These are phyloP conservation scores for Phoenoteleia sp. DNA, from an alignment of 2,888 invertebrate genomes.

Conservation along the genomic window DNA sequence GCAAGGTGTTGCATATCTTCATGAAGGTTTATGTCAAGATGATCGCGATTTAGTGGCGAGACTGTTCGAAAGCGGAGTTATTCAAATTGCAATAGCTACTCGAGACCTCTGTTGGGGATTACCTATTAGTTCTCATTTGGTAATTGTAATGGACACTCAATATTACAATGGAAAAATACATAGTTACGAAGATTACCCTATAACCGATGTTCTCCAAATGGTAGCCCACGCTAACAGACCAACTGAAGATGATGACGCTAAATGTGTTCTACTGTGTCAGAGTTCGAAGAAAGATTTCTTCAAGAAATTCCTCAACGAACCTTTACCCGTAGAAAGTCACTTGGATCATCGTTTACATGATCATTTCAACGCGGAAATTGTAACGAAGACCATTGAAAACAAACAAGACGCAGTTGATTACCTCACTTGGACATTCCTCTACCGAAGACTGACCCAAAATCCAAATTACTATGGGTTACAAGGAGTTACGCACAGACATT, in stretches of 20 bases:
- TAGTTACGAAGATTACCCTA: constrained; percentile 99
- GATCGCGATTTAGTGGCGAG: constrained; percentile 98
- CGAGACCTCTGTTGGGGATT: constrained; percentile 97
- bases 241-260: constrained; percentile 95
- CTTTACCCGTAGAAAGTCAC: constrained; percentile 99
- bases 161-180: constrained; percentile 90
- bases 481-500: constrained; percentile 98
- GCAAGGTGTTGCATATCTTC: constrained; percentile 98
- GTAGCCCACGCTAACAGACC: constrained; percentile 98
- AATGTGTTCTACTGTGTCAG: constrained; percentile 98
- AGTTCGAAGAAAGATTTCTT: constrained; percentile 99
- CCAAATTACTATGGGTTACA: constrained; percentile 99
- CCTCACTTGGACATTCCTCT: constrained; percentile 99
- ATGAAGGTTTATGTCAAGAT: constrained; percentile 95
- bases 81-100: constrained; percentile 97
- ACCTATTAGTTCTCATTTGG: constrained; percentile 96
- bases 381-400: constrained; percentile 99
- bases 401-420: constrained; percentile 99
- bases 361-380: constrained; percentile 99
- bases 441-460: constrained; percentile 98
- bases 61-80: constrained; percentile 96
- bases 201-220: constrained; percentile 99
- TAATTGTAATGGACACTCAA: constrained; percentile 98
- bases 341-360: constrained; percentile 99
- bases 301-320: constrained; percentile 99